Percentiles rank a stretch among this genome's conserved stretches.
These are phyloP conservation scores for Himalopsyche anomala DNA, from an alignment of 2,888 invertebrate species.

Conservation along the genomic window DNA sequence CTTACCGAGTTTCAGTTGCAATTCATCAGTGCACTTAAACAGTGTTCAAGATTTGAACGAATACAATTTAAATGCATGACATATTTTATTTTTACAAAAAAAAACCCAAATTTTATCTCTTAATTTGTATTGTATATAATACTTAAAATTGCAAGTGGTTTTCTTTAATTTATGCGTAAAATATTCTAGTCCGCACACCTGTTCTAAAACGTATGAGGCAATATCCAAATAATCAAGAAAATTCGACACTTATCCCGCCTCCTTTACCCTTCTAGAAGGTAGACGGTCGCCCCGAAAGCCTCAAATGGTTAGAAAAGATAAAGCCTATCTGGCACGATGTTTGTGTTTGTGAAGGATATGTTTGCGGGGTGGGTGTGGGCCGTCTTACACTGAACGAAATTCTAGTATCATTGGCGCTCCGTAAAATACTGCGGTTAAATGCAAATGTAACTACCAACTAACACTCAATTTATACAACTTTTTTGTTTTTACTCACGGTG, in stretches of 20 bases:
- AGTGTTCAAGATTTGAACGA: no score
- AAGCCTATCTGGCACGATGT: not conserved
- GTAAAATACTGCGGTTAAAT: not conserved
- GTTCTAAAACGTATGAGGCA: not conserved
- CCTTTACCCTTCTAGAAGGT: conserved; percentile 18
- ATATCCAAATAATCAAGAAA: conserved; percentile 34
- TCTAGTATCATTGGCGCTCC: not conserved
- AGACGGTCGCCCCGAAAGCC: conserved; percentile 4
- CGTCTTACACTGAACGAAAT: not conserved
- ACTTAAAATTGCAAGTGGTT: no score
- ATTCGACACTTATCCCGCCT: not conserved
- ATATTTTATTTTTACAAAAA: no score
- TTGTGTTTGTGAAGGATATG: not conserved
- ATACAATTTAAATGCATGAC: no score
- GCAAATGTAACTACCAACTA: not conserved
- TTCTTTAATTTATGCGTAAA: not conserved
- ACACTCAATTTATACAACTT: not conserved
- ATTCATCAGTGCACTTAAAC: no score
- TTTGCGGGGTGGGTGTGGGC: not conserved
- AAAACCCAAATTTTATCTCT: no score
- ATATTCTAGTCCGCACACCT: not conserved
- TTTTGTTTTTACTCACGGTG: not conserved
- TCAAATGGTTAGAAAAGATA: not conserved
- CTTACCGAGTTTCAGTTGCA: no score
- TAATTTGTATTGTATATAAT: no score